A percentile compares a stretch with the other conserved stretches of the same genome.
Conservation (phyloP, 2,113 vertebrate genomes). For the Larimichthys polyactis region DNA sequence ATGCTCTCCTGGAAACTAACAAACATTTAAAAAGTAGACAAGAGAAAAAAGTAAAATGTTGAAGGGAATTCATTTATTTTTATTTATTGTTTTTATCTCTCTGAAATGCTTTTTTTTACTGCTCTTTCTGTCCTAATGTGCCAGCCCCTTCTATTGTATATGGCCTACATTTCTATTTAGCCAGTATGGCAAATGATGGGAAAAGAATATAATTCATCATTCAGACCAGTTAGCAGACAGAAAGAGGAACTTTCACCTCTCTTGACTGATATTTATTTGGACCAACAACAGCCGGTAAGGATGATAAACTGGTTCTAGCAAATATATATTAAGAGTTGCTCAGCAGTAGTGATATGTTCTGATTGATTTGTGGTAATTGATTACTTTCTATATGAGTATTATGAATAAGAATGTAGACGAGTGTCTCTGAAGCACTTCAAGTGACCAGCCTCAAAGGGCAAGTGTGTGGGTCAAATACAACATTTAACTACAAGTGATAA, state of each 20-base stretch:
- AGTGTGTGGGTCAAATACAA: slow-evolving; percentile 57
- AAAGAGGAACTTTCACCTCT: slow-evolving; percentile 55
- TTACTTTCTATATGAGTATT: slow-evolving; percentile 81
- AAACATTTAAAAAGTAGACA: slow-evolving; percentile 85
- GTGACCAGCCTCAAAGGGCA: slow-evolving; percentile 62
- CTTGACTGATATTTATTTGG: slow-evolving; percentile 82
- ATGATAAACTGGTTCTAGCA: slow-evolving; percentile 64
- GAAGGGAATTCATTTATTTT: slow-evolving; percentile 87
- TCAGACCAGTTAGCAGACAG: slow-evolving; percentile 56
- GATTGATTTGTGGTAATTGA: slow-evolving; percentile 61
- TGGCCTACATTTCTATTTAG: slow-evolving; percentile 51
- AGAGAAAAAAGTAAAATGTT: slow-evolving; percentile 80
- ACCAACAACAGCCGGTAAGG: slow-evolving; percentile 59
- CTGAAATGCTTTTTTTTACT: slow-evolving; percentile 75
- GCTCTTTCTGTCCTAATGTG: slow-evolving; percentile 70
- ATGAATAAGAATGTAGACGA: slow-evolving; percentile 83
- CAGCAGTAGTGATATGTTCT: slow-evolving; percentile 69
- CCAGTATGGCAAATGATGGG: slow-evolving; percentile 43
- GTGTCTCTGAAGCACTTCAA: slow-evolving; percentile 87
- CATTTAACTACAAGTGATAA: slow-evolving; percentile 58
- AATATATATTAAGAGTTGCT: slow-evolving; percentile 72
- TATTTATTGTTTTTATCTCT: slow-evolving; percentile 86
- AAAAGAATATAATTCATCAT: slow-evolving; percentile 56
- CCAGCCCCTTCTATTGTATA: slow-evolving; percentile 56
- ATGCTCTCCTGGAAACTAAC: slow-evolving; percentile 84